Conservation (phyloP, 2,888 invertebrate species). For the Scrobipalpa atriplicella region DNA sequence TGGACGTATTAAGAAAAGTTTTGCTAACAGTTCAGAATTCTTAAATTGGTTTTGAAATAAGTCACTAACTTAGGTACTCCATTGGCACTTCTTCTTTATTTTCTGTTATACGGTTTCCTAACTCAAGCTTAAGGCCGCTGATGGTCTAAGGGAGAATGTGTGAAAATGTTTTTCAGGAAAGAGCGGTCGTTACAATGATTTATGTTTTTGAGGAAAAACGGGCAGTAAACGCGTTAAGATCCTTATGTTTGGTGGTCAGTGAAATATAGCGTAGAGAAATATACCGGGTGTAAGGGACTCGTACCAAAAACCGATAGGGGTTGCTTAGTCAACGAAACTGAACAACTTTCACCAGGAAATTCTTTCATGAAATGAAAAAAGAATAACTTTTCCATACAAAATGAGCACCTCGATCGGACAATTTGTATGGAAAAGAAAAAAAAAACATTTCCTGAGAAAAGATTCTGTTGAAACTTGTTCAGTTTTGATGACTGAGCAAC, state of each 20-base stretch:
- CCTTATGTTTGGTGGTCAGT: constrained; percentile 54
- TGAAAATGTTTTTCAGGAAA: constrained; percentile 64
- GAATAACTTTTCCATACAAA: too few species aligned
- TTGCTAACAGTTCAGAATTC: too few species aligned
- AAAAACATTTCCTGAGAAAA: too few species aligned
- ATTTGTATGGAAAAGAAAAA: too few species aligned
- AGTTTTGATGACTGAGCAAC: too few species aligned
- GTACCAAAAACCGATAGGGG: neutral
- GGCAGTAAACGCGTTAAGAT: constrained; percentile 52
- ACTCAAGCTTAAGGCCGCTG: constrained; percentile 14
- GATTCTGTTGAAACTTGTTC: too few species aligned
- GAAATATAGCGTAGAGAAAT: constrained; percentile 38
- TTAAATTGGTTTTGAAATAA: too few species aligned
- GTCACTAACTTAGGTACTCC: too few species aligned
- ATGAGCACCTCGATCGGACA: too few species aligned
- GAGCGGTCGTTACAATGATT: constrained; percentile 74
- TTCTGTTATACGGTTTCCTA: neutral
- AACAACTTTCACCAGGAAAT: neutral
- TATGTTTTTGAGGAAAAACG: constrained; percentile 66
- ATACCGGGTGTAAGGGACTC: neutral
- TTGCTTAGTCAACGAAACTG: neutral
- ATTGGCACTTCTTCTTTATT: neutral
- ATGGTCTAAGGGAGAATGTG: constrained; percentile 59
- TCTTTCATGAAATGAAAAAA: too few species aligned
- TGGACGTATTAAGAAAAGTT: too few species aligned